These are phyloP conservation scores for Cerastis leucographa DNA, from an alignment of 2,888 invertebrate genomes.

Conservation along the genomic window DNA sequence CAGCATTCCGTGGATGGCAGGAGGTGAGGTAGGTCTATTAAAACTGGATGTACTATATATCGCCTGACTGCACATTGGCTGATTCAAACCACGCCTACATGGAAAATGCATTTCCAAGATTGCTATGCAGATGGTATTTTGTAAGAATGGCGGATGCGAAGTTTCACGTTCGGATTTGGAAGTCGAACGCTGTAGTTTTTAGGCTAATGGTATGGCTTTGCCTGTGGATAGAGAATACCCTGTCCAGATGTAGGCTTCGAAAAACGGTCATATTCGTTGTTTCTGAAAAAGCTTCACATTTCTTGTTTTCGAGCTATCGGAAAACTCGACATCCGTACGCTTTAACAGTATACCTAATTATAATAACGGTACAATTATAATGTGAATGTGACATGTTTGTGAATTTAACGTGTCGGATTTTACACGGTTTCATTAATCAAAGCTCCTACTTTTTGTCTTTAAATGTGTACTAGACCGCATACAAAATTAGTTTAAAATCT, in stretches of 20 bases:
- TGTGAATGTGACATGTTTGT: neutral
- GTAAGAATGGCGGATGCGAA: conserved; percentile 78
- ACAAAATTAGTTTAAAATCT: neutral
- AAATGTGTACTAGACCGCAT: neutral
- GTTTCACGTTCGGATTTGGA: conserved; percentile 76
- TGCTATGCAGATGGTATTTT: conserved; percentile 87
- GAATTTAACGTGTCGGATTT: no score
- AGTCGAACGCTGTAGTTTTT: conserved; percentile 57
- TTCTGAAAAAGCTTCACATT: neutral
- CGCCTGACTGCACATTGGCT: conserved; percentile 91
- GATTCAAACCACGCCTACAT: conserved; percentile 88
- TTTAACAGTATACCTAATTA: no score
- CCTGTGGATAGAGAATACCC: neutral
- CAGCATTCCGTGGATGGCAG: conserved; percentile 69
- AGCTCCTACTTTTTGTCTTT: accelerated
- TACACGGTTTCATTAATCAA: neutral
- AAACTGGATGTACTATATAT: conserved; percentile 85
- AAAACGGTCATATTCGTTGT: neutral
- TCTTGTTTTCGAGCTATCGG: neutral
- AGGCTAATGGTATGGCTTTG: conserved; percentile 58
- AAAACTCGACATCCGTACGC: neutral
- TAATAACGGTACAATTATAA: neutral
- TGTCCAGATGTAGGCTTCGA: neutral
- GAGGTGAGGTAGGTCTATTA: conserved; percentile 71
- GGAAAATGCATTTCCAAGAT: conserved; percentile 90